phyloP scores from a whole-genome alignment of 2,888 invertebrate species.

The Plagiodera versicolora region DNA sequence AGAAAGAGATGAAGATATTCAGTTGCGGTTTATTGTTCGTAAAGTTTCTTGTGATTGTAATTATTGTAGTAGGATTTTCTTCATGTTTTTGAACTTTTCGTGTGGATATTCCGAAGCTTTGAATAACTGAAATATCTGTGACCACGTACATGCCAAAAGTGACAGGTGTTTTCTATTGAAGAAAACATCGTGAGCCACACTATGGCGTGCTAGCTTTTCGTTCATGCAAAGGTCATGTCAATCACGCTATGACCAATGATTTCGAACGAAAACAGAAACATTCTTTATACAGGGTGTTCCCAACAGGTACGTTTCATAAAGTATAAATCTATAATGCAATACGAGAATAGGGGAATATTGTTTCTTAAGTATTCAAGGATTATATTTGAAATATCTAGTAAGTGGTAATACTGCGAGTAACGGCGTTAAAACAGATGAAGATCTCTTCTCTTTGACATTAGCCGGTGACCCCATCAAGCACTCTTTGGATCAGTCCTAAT shows the following conservation, averaged over 20 bases:
- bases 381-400: no score
- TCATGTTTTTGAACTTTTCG: background rate
- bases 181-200: background rate
- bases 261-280: constrained; percentile 20
- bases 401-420: background rate
- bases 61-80: background rate
- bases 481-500: constrained; percentile 13
- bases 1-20: background rate
- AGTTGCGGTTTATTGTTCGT: no score
- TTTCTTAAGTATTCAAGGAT: no score
- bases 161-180: background rate
- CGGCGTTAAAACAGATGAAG: constrained; percentile 3
- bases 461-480: constrained; percentile 26
- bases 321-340: no score
- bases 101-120: background rate
- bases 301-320: no score
- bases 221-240: constrained; percentile 45
- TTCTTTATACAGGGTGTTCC: no score
- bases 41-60: background rate
- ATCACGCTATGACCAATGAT: constrained; percentile 38
- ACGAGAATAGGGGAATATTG: no score
- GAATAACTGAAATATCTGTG: background rate
- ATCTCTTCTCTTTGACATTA: constrained; percentile 25
- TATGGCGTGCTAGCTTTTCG: constrained; percentile 8
- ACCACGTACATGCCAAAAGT: background rate